Percentiles rank a stretch among this genome's conserved stretches.
Conservation (phyloP, 2,113 vertebrate genomes). For the Oncorhynchus kisutch region DNA sequence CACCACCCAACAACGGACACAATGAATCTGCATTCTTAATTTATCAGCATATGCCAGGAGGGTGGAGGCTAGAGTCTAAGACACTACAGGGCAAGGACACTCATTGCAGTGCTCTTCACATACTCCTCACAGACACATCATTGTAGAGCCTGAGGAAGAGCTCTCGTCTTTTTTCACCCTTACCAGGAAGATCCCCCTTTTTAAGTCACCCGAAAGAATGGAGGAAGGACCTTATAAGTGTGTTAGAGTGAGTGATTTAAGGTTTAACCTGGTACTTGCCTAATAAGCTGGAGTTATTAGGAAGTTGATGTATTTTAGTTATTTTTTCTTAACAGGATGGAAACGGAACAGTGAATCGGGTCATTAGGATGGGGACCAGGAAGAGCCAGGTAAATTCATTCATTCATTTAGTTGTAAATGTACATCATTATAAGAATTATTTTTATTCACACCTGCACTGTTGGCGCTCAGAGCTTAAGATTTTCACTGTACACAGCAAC, state of each 20-base stretch:
- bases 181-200: background rate
- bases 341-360: constrained; percentile 60
- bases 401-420: background rate
- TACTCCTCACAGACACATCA: background rate
- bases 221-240: constrained; percentile 34
- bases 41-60: constrained; percentile 52
- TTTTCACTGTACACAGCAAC: background rate
- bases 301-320: background rate
- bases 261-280: background rate
- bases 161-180: background rate
- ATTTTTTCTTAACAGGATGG: constrained; percentile 54
- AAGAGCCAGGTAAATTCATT: constrained; percentile 80
- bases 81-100: constrained; percentile 9
- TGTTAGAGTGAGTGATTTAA: constrained; percentile 28
- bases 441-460: no score
- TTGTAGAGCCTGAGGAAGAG: background rate
- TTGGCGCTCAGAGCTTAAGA: background rate
- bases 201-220: constrained; percentile 20
- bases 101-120: background rate
- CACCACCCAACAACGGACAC: constrained; percentile 13
- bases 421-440: no score
- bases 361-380: constrained; percentile 82
- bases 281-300: background rate
- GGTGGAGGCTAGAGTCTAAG: constrained; percentile 19
- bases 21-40: constrained; percentile 32